These are phyloP conservation scores for Rhogogaster chlorosoma DNA, from an alignment of 2,888 invertebrate species.

Conservation along the genomic window DNA sequence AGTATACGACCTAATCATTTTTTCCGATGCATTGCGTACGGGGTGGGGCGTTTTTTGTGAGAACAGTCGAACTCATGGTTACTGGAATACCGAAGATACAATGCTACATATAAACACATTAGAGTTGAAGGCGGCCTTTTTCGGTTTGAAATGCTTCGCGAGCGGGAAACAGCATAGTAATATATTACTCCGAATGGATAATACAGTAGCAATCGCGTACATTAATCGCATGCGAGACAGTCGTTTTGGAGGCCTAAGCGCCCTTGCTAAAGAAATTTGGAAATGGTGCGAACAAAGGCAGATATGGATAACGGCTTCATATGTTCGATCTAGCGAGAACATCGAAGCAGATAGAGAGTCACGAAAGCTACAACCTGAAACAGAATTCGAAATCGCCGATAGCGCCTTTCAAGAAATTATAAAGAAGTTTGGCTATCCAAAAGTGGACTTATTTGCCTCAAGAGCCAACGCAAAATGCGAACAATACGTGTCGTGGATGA, in stretches of 20 bases:
- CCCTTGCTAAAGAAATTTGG: constrained; percentile 39
- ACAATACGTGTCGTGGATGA: not conserved
- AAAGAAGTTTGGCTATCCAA: not conserved
- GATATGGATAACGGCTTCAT: constrained; percentile 33
- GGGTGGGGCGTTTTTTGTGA: constrained; percentile 53
- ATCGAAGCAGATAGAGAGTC: constrained; percentile 55
- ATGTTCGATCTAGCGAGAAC: constrained; percentile 54
- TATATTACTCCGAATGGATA: constrained; percentile 53
- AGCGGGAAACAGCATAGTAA: constrained; percentile 32
- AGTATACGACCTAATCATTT: constrained; percentile 53
- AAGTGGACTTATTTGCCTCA: not conserved
- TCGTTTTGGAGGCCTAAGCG: constrained; percentile 49
- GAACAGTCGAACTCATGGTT: constrained; percentile 41
- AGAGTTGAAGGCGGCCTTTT: constrained; percentile 55
- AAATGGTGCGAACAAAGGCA: not conserved
- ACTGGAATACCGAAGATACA: constrained; percentile 50
- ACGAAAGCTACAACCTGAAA: constrained; percentile 46
- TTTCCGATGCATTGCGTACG: constrained; percentile 56
- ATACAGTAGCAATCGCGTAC: constrained; percentile 55
- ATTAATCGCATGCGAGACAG: constrained; percentile 54
- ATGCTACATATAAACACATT: constrained; percentile 52
- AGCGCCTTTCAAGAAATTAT: constrained; percentile 24
- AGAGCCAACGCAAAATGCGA: constrained; percentile 7
- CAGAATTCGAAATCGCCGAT: constrained; percentile 30
- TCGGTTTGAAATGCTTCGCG: constrained; percentile 56